phyloP scores from a whole-genome alignment of 2,888 invertebrate species.

The Tholera decimalis region DNA sequence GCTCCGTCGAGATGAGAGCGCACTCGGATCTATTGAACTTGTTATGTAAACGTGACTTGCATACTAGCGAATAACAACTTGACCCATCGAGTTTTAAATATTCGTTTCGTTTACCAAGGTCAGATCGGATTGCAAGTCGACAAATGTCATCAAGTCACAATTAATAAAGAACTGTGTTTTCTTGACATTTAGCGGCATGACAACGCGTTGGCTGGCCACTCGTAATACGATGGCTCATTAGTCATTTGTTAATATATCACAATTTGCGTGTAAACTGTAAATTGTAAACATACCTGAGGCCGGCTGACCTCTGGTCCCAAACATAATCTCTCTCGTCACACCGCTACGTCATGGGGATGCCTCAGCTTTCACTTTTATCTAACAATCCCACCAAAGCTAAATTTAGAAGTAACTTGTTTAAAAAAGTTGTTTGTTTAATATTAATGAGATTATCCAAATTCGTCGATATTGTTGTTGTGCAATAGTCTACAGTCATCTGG shows the following conservation, averaged over 20 bases:
- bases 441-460: constrained; percentile 10
- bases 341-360: constrained; percentile 21
- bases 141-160: constrained; percentile 26
- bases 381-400: not conserved
- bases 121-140: constrained; percentile 19
- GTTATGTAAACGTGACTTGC: constrained; percentile 41
- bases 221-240: not conserved
- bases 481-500: constrained; percentile 12
- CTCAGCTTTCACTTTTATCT: constrained; percentile 52
- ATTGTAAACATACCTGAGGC: not conserved
- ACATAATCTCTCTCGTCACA: constrained; percentile 9
- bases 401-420: not conserved
- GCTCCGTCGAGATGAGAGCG: too few species aligned
- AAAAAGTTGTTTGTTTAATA: constrained; percentile 24
- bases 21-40: too few species aligned
- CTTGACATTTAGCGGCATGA: not conserved
- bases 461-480: constrained; percentile 15
- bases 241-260: not conserved
- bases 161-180: not conserved
- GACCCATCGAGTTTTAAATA: constrained; percentile 35
- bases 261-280: not conserved
- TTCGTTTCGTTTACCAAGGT: constrained; percentile 56
- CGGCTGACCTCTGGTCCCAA: constrained; percentile 34
- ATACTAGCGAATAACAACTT: constrained; percentile 13
- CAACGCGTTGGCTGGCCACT: not conserved